Evolutionary conservation across 2,888 invertebrate genomes (phyloP), one percentile per base, ranked within the genome.

Genomic region (Sepioteuthis lessoniana): DNA sequence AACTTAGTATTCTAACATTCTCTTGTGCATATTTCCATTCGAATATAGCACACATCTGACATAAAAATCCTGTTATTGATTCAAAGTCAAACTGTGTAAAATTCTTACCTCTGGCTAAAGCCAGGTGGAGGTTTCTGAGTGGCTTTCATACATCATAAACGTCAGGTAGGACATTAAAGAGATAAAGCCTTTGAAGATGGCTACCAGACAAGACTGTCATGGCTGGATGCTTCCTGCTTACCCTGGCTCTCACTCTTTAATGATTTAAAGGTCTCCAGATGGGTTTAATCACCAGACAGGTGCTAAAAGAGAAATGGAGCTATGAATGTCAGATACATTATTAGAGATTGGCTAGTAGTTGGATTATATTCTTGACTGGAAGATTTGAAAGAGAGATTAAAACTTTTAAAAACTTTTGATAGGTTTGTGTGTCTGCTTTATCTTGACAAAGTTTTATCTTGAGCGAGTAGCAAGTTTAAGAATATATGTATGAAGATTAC

Each of bases 31-130:
- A 35, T n/a, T n/a, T 76, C n/a, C n/a, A n/a, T 10, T n/a, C 19
- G 10, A 76, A 76, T 76, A n/a, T 76, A n/a, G 16, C 16, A 35
- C 13, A 76, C 21, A n/a, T 76, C 16, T n/a, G 13, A 76, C 4
- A 76, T 76, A 76, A 76, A 76, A 76, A 76, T n/a, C 76, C 76
- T 76, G n/a, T 76, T 76, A 76, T 76, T 76, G 76, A 76, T 76
- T 76, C 76, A 35, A 16, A n/a, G n/a, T 35, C n/a, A n/a, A 76
- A 76, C 31, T 76, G n/a, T 76, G 76, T 8, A n/a, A 76, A 76
- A 76, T 76, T 55, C 76, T 35, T 76, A 76, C 76, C 76, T n/a
- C n/a, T 35, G n/a, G n/a, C 76, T 76, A 76, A 35, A 76, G 19
- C 76, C 76, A 76, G 76, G 31, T 76, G n/a, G 16, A 76, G 76